Evolutionary conservation across 92 coral and sea anemone genomes (phyloP), one percentile per base, ranked within the genome.

Genomic region (Siderastrea siderea): DNA sequence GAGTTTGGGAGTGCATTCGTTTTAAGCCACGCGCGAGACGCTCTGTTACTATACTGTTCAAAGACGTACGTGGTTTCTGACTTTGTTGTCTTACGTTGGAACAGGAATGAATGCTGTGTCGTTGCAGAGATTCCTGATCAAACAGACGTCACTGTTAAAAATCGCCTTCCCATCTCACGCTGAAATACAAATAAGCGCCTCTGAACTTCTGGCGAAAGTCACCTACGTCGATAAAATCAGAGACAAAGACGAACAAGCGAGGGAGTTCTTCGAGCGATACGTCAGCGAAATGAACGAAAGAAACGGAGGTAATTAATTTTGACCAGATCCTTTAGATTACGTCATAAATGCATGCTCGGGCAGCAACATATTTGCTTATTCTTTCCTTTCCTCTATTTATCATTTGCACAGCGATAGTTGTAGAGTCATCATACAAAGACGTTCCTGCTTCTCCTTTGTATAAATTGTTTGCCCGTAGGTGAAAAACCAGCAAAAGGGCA

Each of bases 71-170:
- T n/a, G 77, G 17, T 78, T 78, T 43, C 5, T 4, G 46, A 78
- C 55, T 67, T 7, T 6, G 57, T 79, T 79, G 63, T 68, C 4
- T 83, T 48, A 44, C 52, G 15, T 75, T 75, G 80, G 16, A 84
- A 61, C 82, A 84, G 88, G 80, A 74, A 74, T 84, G 88, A 84
- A 84, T n/a, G 83, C 7, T 1, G 89, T 85, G 80, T 76, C 84
- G 45, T 69, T 85, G 80, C 89, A 85, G 49, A 74, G 15, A 5
- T 85, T 60, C 53, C 38, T 85, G n/a, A 76, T n/a, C 52, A 44
- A 75, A 75, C 75, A 85, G 44, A 83, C 77, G 47, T 61, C 83
- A 16, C 49, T 85, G 61, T 51, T 76, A 47, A 26, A 76, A 50
- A 66, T 76, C 47, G 73, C 11, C 52, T 85, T 85, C 19, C 84